Base-by-base conservation (phyloP, 2,797 vertebrate genomes). In the Salmo trutta region DNA sequence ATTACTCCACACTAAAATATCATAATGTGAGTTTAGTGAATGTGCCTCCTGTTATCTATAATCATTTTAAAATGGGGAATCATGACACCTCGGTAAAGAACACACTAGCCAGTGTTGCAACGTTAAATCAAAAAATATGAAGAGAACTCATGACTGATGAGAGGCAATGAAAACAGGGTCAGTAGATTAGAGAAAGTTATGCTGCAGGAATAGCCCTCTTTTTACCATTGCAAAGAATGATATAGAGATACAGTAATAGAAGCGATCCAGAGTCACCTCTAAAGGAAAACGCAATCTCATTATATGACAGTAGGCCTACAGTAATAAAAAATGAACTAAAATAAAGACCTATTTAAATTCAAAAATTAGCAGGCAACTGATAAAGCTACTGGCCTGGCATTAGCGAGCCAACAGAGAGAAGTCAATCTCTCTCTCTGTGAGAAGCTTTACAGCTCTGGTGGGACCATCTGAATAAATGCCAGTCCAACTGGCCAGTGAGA, bases 401-500 rank as follows among this genome's bases (percentile, higher is more conserved):
- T 17, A 68, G 66, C 8, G 66, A 17, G 16, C 5, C 66, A 21
- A 66, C 5, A 51, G 36, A 51, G n/a, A 47, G 29, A 12, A 54
- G 29, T 31, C 73, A 74, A 74, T 81, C 77, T 68, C 62, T 69
- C 71, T 75, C 71, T 85, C 82, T 77, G 66, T 66, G 68, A 89
- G 84, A 87, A 84, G 90, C 88, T 91, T 90, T 89, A 81, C 76
- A 78, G 73, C 81, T 92, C 90, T 90, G 81, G 84, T 88, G 89
- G 87, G 91, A 84, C 91, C 86, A 81, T 79, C 82, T 91, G 90
- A 91, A 92, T 87, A 89, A 90, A 91, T 86, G 88, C 88, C 76
- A 15, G 87, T 89, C 91, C 91, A 93, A 91, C 89, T 93, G 92
- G 91, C 81, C 73, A 2, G 79, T 75, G 81, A 91, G 92, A 93